Evolutionary conservation across 1,140 invertebrate species (phyloP).

Genomic region (Oryctes rhinoceros): DNA sequence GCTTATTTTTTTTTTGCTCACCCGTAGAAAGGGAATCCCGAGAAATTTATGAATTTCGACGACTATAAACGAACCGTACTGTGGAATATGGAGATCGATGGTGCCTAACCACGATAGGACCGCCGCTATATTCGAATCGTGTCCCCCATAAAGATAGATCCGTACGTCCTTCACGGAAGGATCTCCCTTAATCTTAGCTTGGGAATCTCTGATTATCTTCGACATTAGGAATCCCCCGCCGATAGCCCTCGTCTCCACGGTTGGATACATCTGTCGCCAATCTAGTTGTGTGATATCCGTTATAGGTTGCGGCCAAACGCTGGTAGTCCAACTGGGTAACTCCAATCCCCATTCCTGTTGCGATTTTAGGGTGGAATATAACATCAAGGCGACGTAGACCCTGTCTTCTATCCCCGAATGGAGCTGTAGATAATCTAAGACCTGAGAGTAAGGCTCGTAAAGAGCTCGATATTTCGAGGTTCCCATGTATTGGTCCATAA

Average conservation of each 20-base stretch:
- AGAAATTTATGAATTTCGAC: conserved; percentile 49
- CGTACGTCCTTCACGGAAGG: conserved; percentile 42
- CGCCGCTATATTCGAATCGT: conserved; percentile 50
- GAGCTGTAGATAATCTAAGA: not conserved
- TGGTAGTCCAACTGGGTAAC: not conserved
- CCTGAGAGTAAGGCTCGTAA: not conserved
- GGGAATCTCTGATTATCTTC: conserved; percentile 51
- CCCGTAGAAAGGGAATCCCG: not conserved
- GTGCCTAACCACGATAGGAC: conserved; percentile 46
- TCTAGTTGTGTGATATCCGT: not conserved
- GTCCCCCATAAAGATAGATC: conserved; percentile 52
- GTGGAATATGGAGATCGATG: conserved; percentile 50
- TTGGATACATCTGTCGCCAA: not conserved
- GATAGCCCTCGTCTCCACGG: not conserved
- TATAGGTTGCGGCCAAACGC: conserved; percentile 11
- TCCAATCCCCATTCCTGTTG: not conserved
- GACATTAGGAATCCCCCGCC: conserved; percentile 41
- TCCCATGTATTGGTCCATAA: not conserved
- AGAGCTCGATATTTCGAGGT: not conserved
- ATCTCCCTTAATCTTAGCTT: conserved; percentile 42
- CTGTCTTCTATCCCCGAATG: not conserved
- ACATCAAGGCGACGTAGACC: not conserved
- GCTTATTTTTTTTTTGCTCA: not conserved
- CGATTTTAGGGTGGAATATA: conserved; percentile 19
- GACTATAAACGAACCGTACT: conserved; percentile 49